Base-by-base conservation (phyloP, 2,888 invertebrate genomes). In the Dynastes tityus region DNA sequence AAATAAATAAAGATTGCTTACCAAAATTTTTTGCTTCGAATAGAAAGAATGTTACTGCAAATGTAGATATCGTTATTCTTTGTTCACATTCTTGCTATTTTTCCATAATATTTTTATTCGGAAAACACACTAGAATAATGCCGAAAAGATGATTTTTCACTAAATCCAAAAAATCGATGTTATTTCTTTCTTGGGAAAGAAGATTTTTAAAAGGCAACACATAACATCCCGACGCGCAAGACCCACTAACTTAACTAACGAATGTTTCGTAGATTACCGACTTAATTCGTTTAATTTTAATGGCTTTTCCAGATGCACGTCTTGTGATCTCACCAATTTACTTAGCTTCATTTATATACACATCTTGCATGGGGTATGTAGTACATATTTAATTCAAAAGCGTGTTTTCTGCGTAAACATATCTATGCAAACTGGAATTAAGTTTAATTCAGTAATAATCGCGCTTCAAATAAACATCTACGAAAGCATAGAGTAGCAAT, bases 211-310 rank as follows among this genome's bases (percentile, higher is more conserved):
- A 53, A n/a, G 16, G 53, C 53, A 53, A 11, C 45, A 45, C 45
- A 8, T 11, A 45, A 45, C 53, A 53, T 53, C 16, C 16, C 53
- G 45, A 49, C 67, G 5, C 45, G 22, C 49, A 49, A 68, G 13
- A 67, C 67, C 45, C 16, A 16, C 45, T 13, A 32, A 65, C 49
- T 65, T 68, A 68, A 68, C 67, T 68, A 68, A 29, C 67, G 49
- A 68, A 68, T 68, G 67, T 68, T 68, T 49, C 67, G 67, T 68
- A 68, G 67, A 68, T 68, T 68, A 74, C 74, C 32, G 74, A 45
- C 61, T 70, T 71, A 77, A 77, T 77, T 77, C 71, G 77, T 77
- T 73, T 77, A 77, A 77, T 64, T 77, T 77, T 77, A 77, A 77
- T 77, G 45, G 29, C 71, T 77, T 71, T 71, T 77, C 77, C 77